Evolutionary conservation across 2,888 invertebrate genomes (phyloP).

Genomic region (Sarcophaga variegata): DNA sequence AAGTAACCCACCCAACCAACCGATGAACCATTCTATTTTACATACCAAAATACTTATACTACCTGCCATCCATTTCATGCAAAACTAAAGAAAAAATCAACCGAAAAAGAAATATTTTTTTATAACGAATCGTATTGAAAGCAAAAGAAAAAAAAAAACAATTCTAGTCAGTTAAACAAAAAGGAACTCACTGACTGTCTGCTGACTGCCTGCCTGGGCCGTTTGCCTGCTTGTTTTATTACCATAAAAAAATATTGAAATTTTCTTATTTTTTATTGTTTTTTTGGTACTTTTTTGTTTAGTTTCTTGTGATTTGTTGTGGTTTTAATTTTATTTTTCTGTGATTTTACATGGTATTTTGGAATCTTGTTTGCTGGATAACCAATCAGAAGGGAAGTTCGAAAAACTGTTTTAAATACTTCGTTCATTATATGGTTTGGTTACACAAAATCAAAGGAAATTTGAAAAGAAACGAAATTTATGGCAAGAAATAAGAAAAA

Average conservation of each 20-base stretch:
- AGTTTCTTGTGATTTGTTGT: constrained; percentile 52
- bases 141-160: constrained; percentile 7
- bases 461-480: background rate
- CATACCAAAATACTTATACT: constrained; percentile 27
- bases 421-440: background rate
- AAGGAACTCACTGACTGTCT: background rate
- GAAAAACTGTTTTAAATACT: background rate
- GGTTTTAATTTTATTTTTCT: constrained; percentile 47
- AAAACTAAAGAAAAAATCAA: constrained; percentile 51
- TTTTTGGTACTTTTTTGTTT: too few species aligned
- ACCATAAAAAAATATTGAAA: constrained; percentile 58
- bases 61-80: constrained; percentile 67
- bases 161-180: background rate
- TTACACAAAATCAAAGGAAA: background rate
- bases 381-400: background rate
- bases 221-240: constrained; percentile 11
- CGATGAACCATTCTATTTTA: constrained; percentile 4
- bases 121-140: constrained; percentile 36
- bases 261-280: constrained; percentile 28
- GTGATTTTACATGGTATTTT: constrained; percentile 34
- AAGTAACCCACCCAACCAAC: constrained; percentile 5
- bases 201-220: constrained; percentile 5
- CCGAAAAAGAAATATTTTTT: constrained; percentile 33
- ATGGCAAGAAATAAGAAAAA: background rate
- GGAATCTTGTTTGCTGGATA: background rate